Evolutionary conservation across 2,797 vertebrate species (phyloP), one percentile per base, ranked within the genome.

Genomic region (Eremophila alpestris): DNA sequence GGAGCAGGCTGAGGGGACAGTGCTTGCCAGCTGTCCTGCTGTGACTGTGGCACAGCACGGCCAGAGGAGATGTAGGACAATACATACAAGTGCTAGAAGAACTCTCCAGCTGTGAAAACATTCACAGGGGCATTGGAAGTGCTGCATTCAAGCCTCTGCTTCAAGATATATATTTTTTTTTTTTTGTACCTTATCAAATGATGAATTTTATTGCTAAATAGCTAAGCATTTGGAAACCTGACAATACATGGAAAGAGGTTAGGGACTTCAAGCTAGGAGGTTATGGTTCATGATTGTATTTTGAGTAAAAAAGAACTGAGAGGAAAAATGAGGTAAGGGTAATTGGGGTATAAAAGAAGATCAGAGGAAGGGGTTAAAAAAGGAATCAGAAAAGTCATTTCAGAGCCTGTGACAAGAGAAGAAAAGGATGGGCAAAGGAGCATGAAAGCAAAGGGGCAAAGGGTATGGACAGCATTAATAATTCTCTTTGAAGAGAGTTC

Each of bases 401-500:
- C 75, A 80, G 60, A 74, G 60, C 71, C 75, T 45, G 58, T 74
- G 69, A 81, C 40, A 68, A 80, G 32, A 82, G 52, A 63, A 84
- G 52, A 77, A 70, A 83, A 81, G 18, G 56, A 75, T 69, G 58
- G 65, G 55, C 46, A 75, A 91, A 89, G 38, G 14, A 94, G 60
- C 75, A 80, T 85, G 71, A 96, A 90, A 94, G 89, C 56, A 84
- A 80, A 79, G 54, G 88, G 83, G 78, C 48, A 93, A 93, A 90
- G 54, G 82, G 67, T 71, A 64, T 71, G 87, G 68, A 68, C 24
- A 91, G 56, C 41, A 93, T 85, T 95, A 93, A 87, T 71, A 84
- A 40, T 92, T 91, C 62, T 83, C 87, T 97, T 93, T 93, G 93
- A 93, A 96, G 92, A 90, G 71, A 78, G 58, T 80, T 92, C 65